A percentile compares a stretch with the other conserved stretches of the same genome.
phyloP scores from a whole-genome alignment of 2,888 invertebrate genomes.

The Yponomeuta malinellus region DNA sequence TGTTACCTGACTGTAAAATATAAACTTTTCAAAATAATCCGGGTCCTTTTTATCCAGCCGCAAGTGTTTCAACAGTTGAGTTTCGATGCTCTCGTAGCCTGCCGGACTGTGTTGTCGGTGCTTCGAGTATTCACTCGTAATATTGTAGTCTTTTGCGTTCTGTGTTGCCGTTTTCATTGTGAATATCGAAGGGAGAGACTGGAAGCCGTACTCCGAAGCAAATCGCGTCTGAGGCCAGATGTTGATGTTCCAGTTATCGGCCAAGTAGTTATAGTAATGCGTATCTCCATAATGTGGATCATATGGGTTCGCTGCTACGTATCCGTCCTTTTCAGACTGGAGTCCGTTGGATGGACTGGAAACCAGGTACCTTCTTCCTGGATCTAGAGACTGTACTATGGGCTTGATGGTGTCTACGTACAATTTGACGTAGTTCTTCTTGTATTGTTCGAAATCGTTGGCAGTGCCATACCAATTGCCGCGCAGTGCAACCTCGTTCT shows the following conservation, averaged over 20 bases:
- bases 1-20: conserved; percentile 89
- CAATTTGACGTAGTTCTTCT: conserved; percentile 86
- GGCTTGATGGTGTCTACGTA: conserved; percentile 86
- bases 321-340: conserved; percentile 83
- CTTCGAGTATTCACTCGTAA: conserved; percentile 77
- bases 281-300: conserved; percentile 90
- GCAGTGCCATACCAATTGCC: conserved; percentile 86
- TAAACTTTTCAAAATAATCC: conserved; percentile 79
- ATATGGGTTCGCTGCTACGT: conserved; percentile 86
- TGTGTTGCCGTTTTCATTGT: conserved; percentile 79
- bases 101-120: conserved; percentile 92
- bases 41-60: conserved; percentile 68
- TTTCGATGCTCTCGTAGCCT: conserved; percentile 80
- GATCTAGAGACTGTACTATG: conserved; percentile 78
- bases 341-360: conserved; percentile 96
- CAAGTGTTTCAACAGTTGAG: conserved; percentile 79
- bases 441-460: conserved; percentile 71
- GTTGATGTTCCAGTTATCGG: conserved; percentile 86
- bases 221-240: conserved; percentile 90
- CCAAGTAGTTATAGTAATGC: conserved; percentile 92
- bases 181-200: conserved; percentile 86
- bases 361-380: conserved; percentile 81
- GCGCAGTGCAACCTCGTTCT: conserved; percentile 93
- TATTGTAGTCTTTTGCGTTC: conserved; percentile 61
- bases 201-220: conserved; percentile 96